These are phyloP conservation scores for Cephus sareptanus DNA, from an alignment of 2,888 invertebrate genomes.

Conservation along the genomic window DNA sequence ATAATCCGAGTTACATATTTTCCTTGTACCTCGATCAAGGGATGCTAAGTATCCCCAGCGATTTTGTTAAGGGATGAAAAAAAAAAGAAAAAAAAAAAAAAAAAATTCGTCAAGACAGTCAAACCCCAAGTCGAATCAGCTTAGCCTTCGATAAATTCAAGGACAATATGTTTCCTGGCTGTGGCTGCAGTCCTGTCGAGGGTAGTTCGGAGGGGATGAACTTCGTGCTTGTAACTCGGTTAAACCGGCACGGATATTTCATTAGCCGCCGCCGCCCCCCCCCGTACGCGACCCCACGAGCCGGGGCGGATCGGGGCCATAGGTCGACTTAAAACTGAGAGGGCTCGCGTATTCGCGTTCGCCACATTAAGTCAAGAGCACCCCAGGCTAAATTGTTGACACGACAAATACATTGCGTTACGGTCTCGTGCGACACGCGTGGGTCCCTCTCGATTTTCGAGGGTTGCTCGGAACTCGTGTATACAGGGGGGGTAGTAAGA, in stretches of 20 bases:
- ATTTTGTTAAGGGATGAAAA: neutral
- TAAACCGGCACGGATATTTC: conserved; percentile 65
- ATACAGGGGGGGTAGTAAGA: neutral
- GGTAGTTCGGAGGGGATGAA: conserved; percentile 34
- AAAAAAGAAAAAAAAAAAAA: neutral
- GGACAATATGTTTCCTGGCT: conserved; percentile 63
- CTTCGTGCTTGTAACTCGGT: conserved; percentile 57
- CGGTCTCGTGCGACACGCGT: conserved; percentile 31
- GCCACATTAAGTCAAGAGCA: conserved; percentile 54
- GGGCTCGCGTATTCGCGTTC: conserved; percentile 24
- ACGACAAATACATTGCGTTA: conserved; percentile 62
- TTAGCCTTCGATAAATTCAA: conserved; percentile 37
- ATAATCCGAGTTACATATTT: conserved; percentile 11
- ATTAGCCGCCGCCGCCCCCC: conserved; percentile 56
- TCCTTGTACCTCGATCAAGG: neutral
- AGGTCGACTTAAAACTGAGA: conserved; percentile 15
- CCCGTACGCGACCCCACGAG: conserved; percentile 34
- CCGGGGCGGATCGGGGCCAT: conserved; percentile 22
- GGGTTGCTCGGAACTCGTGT: neutral
- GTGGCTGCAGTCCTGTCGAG: conserved; percentile 28
- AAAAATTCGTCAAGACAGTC: conserved; percentile 18
- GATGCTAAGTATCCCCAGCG: neutral
- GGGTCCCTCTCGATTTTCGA: conserved; percentile 15
- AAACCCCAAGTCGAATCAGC: neutral
- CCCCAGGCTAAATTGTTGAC: conserved; percentile 60